phyloP scores from a whole-genome alignment of 2,113 vertebrate species.

The Sphyrna mokarran region DNA sequence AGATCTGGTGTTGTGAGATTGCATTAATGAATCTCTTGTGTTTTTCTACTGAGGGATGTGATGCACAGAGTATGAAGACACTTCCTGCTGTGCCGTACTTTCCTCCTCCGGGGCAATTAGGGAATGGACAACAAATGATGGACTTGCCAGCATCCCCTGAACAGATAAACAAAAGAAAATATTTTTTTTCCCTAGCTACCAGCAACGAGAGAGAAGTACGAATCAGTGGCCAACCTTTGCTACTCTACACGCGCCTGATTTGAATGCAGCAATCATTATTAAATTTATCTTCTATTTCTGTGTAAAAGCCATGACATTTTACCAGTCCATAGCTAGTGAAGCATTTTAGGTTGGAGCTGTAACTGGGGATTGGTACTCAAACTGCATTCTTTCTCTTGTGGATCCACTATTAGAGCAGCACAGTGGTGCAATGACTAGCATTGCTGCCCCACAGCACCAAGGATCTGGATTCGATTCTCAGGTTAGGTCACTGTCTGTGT shows the following conservation, averaged over 20 bases:
- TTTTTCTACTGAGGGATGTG: neutral
- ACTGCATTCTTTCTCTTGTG: neutral
- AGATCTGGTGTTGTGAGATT: neutral
- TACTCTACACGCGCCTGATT: neutral
- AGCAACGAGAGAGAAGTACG: neutral
- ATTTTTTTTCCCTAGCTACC: neutral
- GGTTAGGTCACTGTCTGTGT: no score
- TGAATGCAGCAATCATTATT: neutral
- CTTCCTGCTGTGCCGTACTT: neutral
- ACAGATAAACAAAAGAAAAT: neutral
- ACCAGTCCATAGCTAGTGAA: neutral
- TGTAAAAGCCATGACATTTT: neutral
- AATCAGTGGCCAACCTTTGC: neutral
- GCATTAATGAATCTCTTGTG: neutral
- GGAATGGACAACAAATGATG: neutral
- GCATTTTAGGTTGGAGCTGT: neutral
- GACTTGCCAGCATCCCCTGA: neutral
- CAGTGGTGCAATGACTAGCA: no score
- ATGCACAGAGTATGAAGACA: neutral
- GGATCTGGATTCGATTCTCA: no score
- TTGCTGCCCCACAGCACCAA: no score
- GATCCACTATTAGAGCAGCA: no score
- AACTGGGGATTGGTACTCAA: neutral
- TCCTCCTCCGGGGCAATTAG: neutral
- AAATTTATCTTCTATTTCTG: neutral